These are phyloP conservation scores for Meteorus cinctellus DNA, from an alignment of 2,888 invertebrate genomes.

Conservation along the genomic window DNA sequence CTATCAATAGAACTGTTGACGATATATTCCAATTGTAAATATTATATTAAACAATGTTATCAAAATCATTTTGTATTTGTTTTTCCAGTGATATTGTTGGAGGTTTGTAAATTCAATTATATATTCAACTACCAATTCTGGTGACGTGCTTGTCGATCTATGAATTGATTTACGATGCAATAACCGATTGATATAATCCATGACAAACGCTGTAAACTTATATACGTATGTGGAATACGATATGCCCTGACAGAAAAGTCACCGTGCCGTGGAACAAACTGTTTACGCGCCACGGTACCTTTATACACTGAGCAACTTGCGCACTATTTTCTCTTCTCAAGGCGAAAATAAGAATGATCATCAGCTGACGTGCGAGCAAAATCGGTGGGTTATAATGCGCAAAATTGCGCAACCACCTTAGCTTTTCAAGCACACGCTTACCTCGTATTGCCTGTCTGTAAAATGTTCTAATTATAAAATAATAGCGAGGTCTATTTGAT, in stretches of 20 bases:
- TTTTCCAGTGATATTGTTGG: no score
- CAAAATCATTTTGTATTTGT: not conserved
- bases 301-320: conserved; percentile 22
- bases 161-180: conserved; percentile 56
- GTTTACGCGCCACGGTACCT: conserved; percentile 23
- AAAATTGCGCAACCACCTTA: conserved; percentile 31
- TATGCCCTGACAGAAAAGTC: not conserved
- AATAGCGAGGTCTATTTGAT: conserved; percentile 19
- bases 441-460: not conserved
- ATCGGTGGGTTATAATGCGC: conserved; percentile 15
- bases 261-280: not conserved
- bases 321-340: conserved; percentile 36
- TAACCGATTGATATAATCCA: conserved; percentile 65
- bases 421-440: not conserved
- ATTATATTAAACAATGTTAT: not conserved
- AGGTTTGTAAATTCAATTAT: not conserved
- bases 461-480: conserved; percentile 47
- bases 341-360: conserved; percentile 31
- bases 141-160: conserved; percentile 48
- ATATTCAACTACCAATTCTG: conserved; percentile 53
- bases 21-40: not conserved
- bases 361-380: conserved; percentile 40
- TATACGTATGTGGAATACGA: conserved; percentile 2
- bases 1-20: conserved; percentile 6
- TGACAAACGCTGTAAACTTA: conserved; percentile 34